Base-by-base conservation (phyloP, 2,888 invertebrate genomes). In the Eristalis tenax region DNA sequence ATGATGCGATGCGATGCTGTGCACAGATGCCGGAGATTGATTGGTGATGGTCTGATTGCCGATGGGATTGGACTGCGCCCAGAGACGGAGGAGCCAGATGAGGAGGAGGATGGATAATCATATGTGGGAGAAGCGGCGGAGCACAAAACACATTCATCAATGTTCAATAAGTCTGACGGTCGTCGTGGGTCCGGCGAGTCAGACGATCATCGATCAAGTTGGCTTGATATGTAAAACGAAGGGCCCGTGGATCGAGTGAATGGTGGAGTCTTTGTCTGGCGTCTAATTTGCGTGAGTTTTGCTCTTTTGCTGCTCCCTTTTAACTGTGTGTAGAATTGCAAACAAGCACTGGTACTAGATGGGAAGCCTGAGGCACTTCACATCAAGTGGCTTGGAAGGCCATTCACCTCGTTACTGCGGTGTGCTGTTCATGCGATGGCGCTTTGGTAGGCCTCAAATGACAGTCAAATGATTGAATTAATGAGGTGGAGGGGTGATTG, bases 101-200 rank as follows among this genome's bases (percentile, higher is more conserved):
- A 32, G 2, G 32, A 32, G 32, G 6, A 5, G 32, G 32, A 32
- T 32, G 68, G 56, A 83, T 70, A 66, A 79, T 74, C 57, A 80
- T 80, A 85, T 70, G 77, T 82, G 81, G 73, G 66, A 50, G 50
- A 18, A 18, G 32, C 8, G 8, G 10, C 32, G 10, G 11, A 66
- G 82, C 85, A 78, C 63, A 81, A 78, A 59, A 69, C 64, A 50
- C 50, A 65, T 82, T 86, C 85, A 74, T 85, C 81, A 85, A 82
- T 85, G 77, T 86, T 86, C 65, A 78, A 86, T 78, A 70, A 61
- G 82, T 70, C 74, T 81, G 81, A 57, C 70, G 22, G 40, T 73
- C 50, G 74, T 10, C 66, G 69, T 15, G 13, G 43, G 15, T 4
- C 4, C 50, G 50, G 18, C n/a, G 18, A 10, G 8, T 59, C 59